Conservation (phyloP, 1,140 invertebrate genomes). For the Pachypsylla venusta region DNA sequence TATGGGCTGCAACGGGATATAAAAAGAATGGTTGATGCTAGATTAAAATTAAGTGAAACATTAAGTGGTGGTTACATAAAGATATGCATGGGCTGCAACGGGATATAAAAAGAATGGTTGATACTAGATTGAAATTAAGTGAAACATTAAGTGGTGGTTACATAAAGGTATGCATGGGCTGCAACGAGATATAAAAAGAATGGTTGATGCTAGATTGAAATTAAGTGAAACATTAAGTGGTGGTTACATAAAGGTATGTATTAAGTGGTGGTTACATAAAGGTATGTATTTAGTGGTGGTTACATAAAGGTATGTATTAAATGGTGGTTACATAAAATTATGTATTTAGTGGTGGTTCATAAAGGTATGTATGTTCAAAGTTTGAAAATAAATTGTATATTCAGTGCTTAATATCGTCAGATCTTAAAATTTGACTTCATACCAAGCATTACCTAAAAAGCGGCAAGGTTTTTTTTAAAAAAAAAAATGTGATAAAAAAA, state of each 20-base stretch:
- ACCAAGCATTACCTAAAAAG: too few species aligned
- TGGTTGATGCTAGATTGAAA: constrained; percentile 83
- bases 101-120: constrained; percentile 91
- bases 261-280: neutral
- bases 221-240: constrained; percentile 86
- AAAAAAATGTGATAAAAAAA: too few species aligned
- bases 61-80: constrained; percentile 88
- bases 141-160: constrained; percentile 85
- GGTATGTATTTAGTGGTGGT: too few species aligned
- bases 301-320: too few species aligned
- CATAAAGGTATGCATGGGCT: constrained; percentile 84
- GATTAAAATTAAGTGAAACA: constrained; percentile 81
- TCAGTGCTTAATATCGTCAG: too few species aligned
- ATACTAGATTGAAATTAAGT: constrained; percentile 78
- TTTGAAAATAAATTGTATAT: too few species aligned
- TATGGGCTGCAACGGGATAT: constrained; percentile 96
- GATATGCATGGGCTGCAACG: constrained; percentile 82
- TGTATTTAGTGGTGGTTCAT: too few species aligned
- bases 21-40: constrained; percentile 83
- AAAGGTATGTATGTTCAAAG: too few species aligned
- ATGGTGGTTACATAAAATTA: too few species aligned
- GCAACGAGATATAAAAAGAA: constrained; percentile 89
- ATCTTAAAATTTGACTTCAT: too few species aligned
- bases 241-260: constrained; percentile 80
- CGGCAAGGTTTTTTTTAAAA: too few species aligned